Base-by-base conservation (phyloP, 2,797 vertebrate genomes). In the Xyrichtys novacula region DNA sequence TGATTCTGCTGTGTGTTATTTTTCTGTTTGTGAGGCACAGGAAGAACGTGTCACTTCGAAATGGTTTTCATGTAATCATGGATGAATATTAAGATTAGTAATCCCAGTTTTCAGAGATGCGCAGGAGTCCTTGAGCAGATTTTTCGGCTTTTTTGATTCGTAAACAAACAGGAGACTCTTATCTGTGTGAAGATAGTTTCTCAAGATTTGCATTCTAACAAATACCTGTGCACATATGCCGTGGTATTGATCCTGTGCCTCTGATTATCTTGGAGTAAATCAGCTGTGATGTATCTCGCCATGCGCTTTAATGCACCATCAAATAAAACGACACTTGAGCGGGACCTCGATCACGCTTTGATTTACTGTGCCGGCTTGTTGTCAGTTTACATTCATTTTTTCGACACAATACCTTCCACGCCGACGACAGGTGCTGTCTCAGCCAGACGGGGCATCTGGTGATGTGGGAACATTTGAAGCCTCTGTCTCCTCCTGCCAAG, bases 371-470 rank as follows among this genome's bases (percentile, higher is more conserved):
- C 76, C 49, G 40, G 40, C 11, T 0, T 67, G 56, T 50, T 49
- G 64, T 53, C 72, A 57, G 20, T 73, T 75, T 64, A 20, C 26
- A 42, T 76, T 56, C 15, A 23, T 34, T 52, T 60, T 36, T 23
- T 4, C 40, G 3, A 23, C 39, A 20, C 54, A 20, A 59, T 72
- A 32, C 62, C 46, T 22, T 71, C 49, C 48, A 29, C 2, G 8
- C 36, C 20, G 44, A 53, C 3, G 74, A 80, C 83, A 83, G 71
- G 69, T 65, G 78, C 83, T 64, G 76, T 72, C 65, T 85, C 47
- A 57, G 72, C 65, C 76, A 81, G 78, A 83, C 59, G 20, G 71
- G 59, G 61, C 83, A 77, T 76, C 66, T 73, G 78, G 74, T 66
- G 67, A 82, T 76, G 71, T 75, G 81, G 61, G 49, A 65, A 65